A percentile compares a stretch with the other conserved stretches of the same genome.
These are phyloP conservation scores for Exocentrus adspersus DNA, from an alignment of 2,888 invertebrate species.

Conservation along the genomic window DNA sequence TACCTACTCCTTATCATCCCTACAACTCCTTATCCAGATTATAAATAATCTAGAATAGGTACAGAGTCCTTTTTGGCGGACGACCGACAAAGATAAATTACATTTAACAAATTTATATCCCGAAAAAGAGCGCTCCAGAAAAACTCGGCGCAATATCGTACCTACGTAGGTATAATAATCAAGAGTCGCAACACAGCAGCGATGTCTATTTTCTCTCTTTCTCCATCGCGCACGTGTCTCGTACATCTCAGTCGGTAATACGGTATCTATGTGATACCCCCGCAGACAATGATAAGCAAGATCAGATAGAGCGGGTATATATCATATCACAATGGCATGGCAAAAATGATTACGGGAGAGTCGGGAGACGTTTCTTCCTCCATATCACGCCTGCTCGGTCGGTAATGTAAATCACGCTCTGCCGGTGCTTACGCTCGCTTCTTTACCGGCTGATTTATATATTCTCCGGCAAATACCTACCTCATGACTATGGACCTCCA, in stretches of 20 bases:
- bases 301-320: conserved; percentile 57
- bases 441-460: conserved; percentile 52
- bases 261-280: conserved; percentile 49
- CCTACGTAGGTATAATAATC: conserved; percentile 46
- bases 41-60: conserved; percentile 35
- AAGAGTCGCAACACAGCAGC: conserved; percentile 30
- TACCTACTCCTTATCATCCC: too few species aligned
- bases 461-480: conserved; percentile 59
- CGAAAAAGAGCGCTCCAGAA: conserved; percentile 41
- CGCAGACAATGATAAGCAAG: conserved; percentile 53
- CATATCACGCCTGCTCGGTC: conserved; percentile 59
- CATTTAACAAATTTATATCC: conserved; percentile 50
- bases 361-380: conserved; percentile 61
- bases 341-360: conserved; percentile 62
- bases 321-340: conserved; percentile 63
- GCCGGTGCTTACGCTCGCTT: conserved; percentile 60
- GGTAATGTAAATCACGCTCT: conserved; percentile 62
- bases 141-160: conserved; percentile 36
- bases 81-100: conserved; percentile 49
- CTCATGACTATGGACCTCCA: too few species aligned
- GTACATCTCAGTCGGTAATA: conserved; percentile 34
- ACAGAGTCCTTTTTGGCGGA: conserved; percentile 45
- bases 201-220: too few species aligned
- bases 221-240: conserved; percentile 40
- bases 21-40: too few species aligned